Evolutionary conservation across 2,888 invertebrate species (phyloP).

Genomic region (Brachyopa scutellaris): DNA sequence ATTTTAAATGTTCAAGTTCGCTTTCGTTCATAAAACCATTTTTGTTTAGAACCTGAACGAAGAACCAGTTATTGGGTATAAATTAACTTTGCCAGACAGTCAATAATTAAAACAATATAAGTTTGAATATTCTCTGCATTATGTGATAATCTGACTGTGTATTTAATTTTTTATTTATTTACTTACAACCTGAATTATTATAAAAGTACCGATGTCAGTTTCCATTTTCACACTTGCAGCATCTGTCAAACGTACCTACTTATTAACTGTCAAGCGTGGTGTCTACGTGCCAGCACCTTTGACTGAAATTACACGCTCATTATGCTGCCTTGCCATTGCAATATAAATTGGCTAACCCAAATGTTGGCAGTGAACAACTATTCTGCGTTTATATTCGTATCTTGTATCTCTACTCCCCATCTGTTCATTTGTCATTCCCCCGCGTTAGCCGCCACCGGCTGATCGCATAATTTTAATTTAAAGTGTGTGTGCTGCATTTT

Average conservation of each 20-base stretch:
- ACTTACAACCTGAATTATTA: too few relatives aligned
- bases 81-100: neutral
- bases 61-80: conserved; percentile 7
- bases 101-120: neutral
- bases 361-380: conserved; percentile 21
- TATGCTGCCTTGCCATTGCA: conserved; percentile 40
- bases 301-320: neutral
- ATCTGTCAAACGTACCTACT: neutral
- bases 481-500: conserved; percentile 31
- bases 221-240: neutral
- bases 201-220: too few relatives aligned
- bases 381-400: conserved; percentile 41
- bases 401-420: conserved; percentile 49
- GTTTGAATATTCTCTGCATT: neutral
- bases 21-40: neutral
- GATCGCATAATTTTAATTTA: conserved; percentile 17
- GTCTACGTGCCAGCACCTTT: conserved; percentile 28
- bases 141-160: too few relatives aligned
- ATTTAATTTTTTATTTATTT: neutral
- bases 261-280: conserved; percentile 33
- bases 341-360: conserved; percentile 33
- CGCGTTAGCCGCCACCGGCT: too few relatives aligned
- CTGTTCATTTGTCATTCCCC: conserved; percentile 54
- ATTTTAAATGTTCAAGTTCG: neutral
- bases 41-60: conserved; percentile 6